Evolutionary conservation across 2,888 invertebrate species (phyloP).

Genomic region (Lasioglossum pauxillum): DNA sequence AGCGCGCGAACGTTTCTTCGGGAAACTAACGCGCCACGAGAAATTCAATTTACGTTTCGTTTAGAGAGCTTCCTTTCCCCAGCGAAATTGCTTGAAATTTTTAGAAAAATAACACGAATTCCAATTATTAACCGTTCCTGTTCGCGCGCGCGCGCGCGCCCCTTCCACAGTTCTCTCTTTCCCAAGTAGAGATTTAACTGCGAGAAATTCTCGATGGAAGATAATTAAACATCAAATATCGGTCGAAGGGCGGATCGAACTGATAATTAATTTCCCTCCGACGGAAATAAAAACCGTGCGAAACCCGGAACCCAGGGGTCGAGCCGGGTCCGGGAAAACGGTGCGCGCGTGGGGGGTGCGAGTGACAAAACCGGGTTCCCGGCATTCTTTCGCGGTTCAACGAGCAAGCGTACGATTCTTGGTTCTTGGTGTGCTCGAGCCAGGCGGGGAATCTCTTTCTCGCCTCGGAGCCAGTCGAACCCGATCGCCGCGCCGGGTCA

Average conservation of each 20-base stretch:
- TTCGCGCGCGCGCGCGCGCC: background rate
- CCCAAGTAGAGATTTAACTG: conserved; percentile 22
- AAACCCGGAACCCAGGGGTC: background rate
- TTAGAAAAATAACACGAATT: conserved; percentile 43
- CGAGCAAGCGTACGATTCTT: background rate
- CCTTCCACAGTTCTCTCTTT: background rate
- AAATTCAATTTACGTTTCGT: conserved; percentile 20
- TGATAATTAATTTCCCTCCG: conserved; percentile 18
- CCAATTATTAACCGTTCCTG: conserved; percentile 19
- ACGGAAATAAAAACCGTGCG: conserved; percentile 9
- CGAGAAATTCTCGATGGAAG: conserved; percentile 25
- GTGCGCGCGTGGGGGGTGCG: background rate
- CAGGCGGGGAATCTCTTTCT: conserved; percentile 15
- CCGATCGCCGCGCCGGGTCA: conserved; percentile 30
- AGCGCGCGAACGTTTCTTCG: conserved; percentile 12
- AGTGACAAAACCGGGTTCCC: background rate
- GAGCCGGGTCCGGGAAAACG: background rate
- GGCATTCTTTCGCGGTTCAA: background rate
- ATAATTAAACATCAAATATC: conserved; percentile 34
- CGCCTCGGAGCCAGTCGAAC: conserved; percentile 26
- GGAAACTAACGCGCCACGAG: background rate
- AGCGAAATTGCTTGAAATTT: conserved; percentile 21
- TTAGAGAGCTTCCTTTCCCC: conserved; percentile 20
- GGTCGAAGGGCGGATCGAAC: conserved; percentile 10
- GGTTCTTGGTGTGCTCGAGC: background rate